Evolutionary conservation across 2,888 invertebrate genomes (phyloP).

Genomic region (Cephonodes hylas): DNA sequence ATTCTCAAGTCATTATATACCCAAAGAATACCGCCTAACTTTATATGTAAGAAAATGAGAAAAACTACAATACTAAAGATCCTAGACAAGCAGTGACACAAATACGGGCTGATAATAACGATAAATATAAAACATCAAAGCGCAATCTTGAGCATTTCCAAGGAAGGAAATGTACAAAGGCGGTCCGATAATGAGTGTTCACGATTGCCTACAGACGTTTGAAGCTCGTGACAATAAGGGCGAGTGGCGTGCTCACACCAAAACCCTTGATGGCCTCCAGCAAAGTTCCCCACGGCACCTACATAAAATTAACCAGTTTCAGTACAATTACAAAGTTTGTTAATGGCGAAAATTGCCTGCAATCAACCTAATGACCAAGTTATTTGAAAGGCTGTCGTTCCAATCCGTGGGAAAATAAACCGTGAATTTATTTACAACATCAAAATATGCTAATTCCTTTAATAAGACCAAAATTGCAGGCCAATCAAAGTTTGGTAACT

Average conservation of each 20-base stretch:
- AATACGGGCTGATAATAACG: neutral
- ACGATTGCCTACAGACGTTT: constrained; percentile 3
- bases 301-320: constrained; percentile 36
- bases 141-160: neutral
- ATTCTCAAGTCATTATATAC: no score
- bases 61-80: neutral
- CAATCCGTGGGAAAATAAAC: constrained; percentile 14
- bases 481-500: constrained; percentile 1
- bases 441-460: constrained; percentile 13
- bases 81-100: neutral
- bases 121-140: neutral
- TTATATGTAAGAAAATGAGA: no score
- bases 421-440: constrained; percentile 12
- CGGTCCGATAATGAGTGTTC: constrained; percentile 12
- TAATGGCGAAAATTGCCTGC: constrained; percentile 46
- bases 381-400: constrained; percentile 32
- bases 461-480: neutral
- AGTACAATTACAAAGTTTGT: constrained; percentile 40
- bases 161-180: neutral
- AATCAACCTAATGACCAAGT: constrained; percentile 48
- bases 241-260: neutral
- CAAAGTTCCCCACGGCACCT: neutral
- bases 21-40: no score
- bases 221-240: constrained; percentile 11
- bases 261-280: neutral